Conservation (phyloP, 2,888 invertebrate genomes). For the Melanostoma scalare region DNA sequence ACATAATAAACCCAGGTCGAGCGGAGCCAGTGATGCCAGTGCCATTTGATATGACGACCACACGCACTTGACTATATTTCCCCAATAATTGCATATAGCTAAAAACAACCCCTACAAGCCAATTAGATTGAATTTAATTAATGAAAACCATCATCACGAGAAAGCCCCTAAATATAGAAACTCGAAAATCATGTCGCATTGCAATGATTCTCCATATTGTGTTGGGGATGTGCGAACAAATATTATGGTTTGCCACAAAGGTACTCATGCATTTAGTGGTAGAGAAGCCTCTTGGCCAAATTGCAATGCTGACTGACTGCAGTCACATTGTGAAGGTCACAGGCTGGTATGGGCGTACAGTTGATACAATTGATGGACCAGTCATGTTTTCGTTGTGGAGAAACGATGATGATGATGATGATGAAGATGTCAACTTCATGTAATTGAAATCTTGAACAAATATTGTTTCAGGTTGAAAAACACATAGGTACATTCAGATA, state of each 20-base stretch:
- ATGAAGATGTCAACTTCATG: slow-evolving; percentile 51
- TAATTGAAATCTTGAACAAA: slow-evolving; percentile 49
- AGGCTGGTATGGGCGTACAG: slow-evolving; percentile 1
- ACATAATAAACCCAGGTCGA: slow-evolving; percentile 23
- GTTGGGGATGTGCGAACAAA: slow-evolving; percentile 36
- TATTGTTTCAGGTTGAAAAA: slow-evolving; percentile 37
- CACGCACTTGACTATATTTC: not conserved
- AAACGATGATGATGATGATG: slow-evolving; percentile 1
- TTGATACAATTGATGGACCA: slow-evolving; percentile 20
- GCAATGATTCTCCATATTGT: slow-evolving; percentile 21
- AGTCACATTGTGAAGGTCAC: slow-evolving; percentile 25
- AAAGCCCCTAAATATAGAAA: not conserved
- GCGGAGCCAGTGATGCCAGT: not conserved
- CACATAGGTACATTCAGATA: not conserved
- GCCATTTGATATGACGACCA: not conserved
- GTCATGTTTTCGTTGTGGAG: slow-evolving; percentile 15
- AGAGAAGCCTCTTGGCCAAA: slow-evolving; percentile 34
- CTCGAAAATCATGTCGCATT: slow-evolving; percentile 39
- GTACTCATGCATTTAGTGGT: slow-evolving; percentile 48
- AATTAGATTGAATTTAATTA: slow-evolving; percentile 54
- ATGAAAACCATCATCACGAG: slow-evolving; percentile 15
- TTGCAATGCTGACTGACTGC: slow-evolving; percentile 20
- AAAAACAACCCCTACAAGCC: slow-evolving; percentile 17
- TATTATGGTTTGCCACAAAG: slow-evolving; percentile 54
- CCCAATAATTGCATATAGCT: not conserved